These are phyloP conservation scores for Cryptocheilus praepositus DNA, from an alignment of 2,888 invertebrate species.

Conservation along the genomic window DNA sequence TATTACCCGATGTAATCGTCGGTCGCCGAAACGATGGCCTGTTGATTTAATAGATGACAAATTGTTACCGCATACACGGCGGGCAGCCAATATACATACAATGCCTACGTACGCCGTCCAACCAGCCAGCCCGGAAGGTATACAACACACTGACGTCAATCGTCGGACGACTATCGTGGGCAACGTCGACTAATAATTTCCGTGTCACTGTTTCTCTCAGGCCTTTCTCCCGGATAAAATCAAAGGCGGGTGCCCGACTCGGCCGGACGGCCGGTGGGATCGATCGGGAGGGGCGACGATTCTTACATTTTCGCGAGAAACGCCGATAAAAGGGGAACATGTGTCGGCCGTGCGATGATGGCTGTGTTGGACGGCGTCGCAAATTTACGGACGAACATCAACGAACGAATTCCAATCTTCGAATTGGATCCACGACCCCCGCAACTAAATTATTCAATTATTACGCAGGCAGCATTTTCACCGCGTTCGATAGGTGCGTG, in stretches of 20 bases:
- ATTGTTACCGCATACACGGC: no score
- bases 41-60: no score
- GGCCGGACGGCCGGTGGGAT: no score
- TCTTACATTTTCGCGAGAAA: no score
- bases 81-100: constrained; percentile 4
- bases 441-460: constrained; percentile 13
- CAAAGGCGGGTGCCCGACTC: neutral
- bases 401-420: no score
- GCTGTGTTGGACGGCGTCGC: neutral
- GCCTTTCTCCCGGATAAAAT: constrained; percentile 13
- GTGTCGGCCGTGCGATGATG: neutral
- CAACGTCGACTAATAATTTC: constrained; percentile 3
- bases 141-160: constrained; percentile 11
- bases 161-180: neutral
- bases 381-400: no score
- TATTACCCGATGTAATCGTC: no score
- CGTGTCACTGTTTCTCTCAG: constrained; percentile 14
- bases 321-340: no score
- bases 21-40: no score
- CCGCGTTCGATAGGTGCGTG: constrained; percentile 11
- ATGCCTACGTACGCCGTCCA: neutral
- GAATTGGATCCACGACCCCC: neutral
- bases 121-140: neutral
- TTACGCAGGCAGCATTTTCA: neutral
- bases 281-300: no score